Percentiles rank a stretch among this genome's conserved stretches.
These are phyloP conservation scores for Panzeria rudis DNA, from an alignment of 2,888 invertebrate species.

Conservation along the genomic window DNA sequence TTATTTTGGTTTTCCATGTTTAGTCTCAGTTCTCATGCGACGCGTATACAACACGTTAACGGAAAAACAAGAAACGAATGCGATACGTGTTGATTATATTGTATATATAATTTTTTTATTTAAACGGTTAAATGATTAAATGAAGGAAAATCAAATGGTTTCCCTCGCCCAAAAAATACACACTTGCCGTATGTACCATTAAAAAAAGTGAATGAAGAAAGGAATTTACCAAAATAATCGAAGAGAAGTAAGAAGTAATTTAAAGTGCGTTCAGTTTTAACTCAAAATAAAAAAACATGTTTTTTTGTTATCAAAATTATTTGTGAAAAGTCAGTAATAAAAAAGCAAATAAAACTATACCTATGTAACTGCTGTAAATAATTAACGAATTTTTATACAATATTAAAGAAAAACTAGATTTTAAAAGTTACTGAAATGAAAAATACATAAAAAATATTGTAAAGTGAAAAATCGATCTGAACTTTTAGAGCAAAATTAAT, in stretches of 20 bases:
- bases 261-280: constrained; percentile 56
- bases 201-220: constrained; percentile 59
- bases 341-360: constrained; percentile 16
- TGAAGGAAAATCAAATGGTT: constrained; percentile 59
- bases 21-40: constrained; percentile 68
- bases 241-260: constrained; percentile 28
- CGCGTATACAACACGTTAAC: constrained; percentile 61
- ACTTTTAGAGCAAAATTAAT: constrained; percentile 39
- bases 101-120: constrained; percentile 1
- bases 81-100: constrained; percentile 62
- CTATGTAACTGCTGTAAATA: background rate
- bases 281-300: constrained; percentile 30
- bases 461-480: constrained; percentile 68
- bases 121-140: constrained; percentile 51
- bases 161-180: constrained; percentile 63
- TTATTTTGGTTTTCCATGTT: constrained; percentile 23
- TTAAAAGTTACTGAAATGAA: constrained; percentile 42
- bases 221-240: constrained; percentile 34
- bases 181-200: constrained; percentile 41
- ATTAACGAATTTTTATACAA: constrained; percentile 17
- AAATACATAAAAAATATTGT: constrained; percentile 23
- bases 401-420: background rate
- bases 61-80: constrained; percentile 37
- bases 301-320: constrained; percentile 50
- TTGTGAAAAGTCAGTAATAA: constrained; percentile 58